Evolutionary conservation across 2,888 invertebrate species (phyloP).

Genomic region (Biston stratarius): DNA sequence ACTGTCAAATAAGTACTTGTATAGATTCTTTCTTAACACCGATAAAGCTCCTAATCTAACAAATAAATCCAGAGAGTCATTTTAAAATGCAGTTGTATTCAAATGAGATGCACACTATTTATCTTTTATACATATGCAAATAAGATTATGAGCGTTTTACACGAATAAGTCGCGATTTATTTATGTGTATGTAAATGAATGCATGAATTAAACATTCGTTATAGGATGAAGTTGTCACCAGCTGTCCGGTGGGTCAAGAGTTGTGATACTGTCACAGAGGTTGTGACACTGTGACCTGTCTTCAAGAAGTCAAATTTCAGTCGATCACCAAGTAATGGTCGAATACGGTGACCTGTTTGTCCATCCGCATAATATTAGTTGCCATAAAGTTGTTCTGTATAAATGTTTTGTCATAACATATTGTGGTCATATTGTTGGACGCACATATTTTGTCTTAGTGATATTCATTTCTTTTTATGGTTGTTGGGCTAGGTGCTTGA

Average conservation of each 20-base stretch:
- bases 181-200: conserved; percentile 38
- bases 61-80: conserved; percentile 10
- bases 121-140: conserved; percentile 29
- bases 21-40: not conserved
- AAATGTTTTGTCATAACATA: too few species aligned
- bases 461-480: too few species aligned
- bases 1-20: not conserved
- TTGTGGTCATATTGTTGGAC: too few species aligned
- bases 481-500: too few species aligned
- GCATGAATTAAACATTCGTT: conserved; percentile 49
- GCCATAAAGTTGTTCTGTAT: too few species aligned
- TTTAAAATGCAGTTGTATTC: conserved; percentile 20
- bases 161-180: conserved; percentile 33
- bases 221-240: conserved; percentile 54
- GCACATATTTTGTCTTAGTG: too few species aligned
- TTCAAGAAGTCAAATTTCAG: not conserved
- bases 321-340: not conserved
- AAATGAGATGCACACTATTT: conserved; percentile 30
- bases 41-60: not conserved
- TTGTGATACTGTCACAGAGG: conserved; percentile 11
- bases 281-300: conserved; percentile 16
- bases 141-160: conserved; percentile 29
- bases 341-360: not conserved
- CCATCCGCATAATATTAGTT: too few species aligned
- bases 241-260: conserved; percentile 33